Base-by-base conservation (phyloP, 2,888 invertebrate species). In the Mongoloraphidia duomilia region DNA sequence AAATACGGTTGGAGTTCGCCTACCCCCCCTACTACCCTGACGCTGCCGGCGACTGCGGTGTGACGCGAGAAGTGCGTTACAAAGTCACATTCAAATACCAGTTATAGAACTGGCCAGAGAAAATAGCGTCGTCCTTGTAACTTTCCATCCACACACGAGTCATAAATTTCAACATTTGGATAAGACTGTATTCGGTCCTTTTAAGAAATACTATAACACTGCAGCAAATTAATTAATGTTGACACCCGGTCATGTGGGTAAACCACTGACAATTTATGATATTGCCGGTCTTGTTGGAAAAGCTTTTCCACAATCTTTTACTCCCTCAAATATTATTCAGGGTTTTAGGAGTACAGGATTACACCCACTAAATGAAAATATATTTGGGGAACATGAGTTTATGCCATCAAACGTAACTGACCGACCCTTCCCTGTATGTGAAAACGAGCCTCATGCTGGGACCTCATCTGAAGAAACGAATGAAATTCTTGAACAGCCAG, bases 191-290 rank as follows among this genome's bases (percentile, higher is more conserved):
- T 60, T 57, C 54, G 55, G 57, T 38, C 58, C 60, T 4, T 58
- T 58, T 45, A 54, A 54, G 43, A 53, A 38, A 2, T 55, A 52
- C 51, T 58, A 52, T 42, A 55, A 55, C 47, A 46, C 43, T 36
- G 53, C 54, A 35, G 52, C 55, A 47, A 52, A 55, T 43, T 48
- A 49, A n/a, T 51, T 49, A 50, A 42, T 57, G 44, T 40, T 55
- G n/a, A n/a, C n/a, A n/a, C n/a, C n/a, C 40, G 53, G 56, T 35
- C 47, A 59, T 44, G 50, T 54, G 9, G 57, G 53, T 45, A 60
- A 54, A 51, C 50, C 57, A 13, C 48, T 64, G 33, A 60, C 60
- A 9, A 63, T 65, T 42, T 63, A 64, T 54, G 61, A 65, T 49
- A 56, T 65, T 52, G 53, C 59, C 39, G 48, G 46, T 34, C 46